Conservation (phyloP, 2,888 invertebrate genomes). For the Clostera curtula region DNA sequence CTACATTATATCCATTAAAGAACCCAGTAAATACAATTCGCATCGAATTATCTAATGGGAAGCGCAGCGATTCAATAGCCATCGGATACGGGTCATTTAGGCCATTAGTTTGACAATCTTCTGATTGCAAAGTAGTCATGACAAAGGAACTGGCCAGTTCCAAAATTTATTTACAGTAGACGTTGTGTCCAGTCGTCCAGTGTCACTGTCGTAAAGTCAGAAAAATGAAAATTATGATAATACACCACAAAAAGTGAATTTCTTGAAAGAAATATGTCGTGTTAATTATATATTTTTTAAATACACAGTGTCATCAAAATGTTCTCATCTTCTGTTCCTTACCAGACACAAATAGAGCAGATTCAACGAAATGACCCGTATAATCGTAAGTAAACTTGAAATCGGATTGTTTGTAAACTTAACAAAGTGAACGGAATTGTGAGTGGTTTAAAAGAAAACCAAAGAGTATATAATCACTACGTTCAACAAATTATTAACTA, state of each 20-base stretch:
- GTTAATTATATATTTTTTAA: too few species aligned
- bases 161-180: conserved; percentile 53
- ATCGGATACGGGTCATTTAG: conserved; percentile 48
- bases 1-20: conserved; percentile 81
- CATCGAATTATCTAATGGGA: conserved; percentile 60
- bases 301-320: too few species aligned
- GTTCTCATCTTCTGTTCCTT: too few species aligned
- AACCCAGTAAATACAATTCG: conserved; percentile 72
- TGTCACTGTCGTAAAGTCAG: conserved; percentile 18
- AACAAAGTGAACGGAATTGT: too few species aligned
- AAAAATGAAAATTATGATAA: conserved; percentile 40
- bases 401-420: too few species aligned
- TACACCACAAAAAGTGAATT: conserved; percentile 34
- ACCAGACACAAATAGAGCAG: too few species aligned
- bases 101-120: conserved; percentile 70
- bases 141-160: conserved; percentile 59
- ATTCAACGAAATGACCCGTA: too few species aligned
- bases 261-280: conserved; percentile 22
- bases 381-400: too few species aligned
- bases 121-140: conserved; percentile 52
- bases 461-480: too few species aligned
- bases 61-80: conserved; percentile 58
- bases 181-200: conserved; percentile 38
- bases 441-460: too few species aligned
- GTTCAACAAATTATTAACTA: too few species aligned